Evolutionary conservation across 1,140 invertebrate species (phyloP).

Genomic region (Eulimnadia texana): DNA sequence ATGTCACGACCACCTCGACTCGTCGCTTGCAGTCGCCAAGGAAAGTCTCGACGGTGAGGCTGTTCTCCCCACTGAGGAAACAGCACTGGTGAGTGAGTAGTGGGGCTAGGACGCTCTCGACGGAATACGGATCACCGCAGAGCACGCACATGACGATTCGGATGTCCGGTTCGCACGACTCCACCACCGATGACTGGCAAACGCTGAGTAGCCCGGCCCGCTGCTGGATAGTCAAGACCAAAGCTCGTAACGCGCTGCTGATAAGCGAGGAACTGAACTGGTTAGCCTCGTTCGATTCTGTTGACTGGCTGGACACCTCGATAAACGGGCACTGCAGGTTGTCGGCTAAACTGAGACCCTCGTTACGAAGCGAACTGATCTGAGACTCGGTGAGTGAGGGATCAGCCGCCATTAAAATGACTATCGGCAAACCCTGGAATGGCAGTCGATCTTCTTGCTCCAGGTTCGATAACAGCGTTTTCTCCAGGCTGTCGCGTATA

Average conservation of each 20-base stretch:
- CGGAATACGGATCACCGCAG: slow-evolving; percentile 85
- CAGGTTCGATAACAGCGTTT: slow-evolving; percentile 76
- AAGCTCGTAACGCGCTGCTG: slow-evolving; percentile 53
- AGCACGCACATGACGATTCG: slow-evolving; percentile 93
- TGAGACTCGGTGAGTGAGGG: slow-evolving; percentile 67
- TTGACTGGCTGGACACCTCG: slow-evolving; percentile 15
- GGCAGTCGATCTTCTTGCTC: slow-evolving; percentile 75
- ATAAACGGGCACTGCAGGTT: slow-evolving; percentile 27
- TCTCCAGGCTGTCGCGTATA: slow-evolving; percentile 76
- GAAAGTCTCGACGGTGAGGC: slow-evolving; percentile 78
- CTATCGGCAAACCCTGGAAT: slow-evolving; percentile 74
- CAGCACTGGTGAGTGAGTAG: slow-evolving; percentile 74
- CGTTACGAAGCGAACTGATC: slow-evolving; percentile 60
- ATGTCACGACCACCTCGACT: slow-evolving; percentile 86
- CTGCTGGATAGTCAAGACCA: slow-evolving; percentile 58
- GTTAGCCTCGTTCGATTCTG: slow-evolving; percentile 25
- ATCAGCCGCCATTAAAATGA: slow-evolving; percentile 78
- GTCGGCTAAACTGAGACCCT: slow-evolving; percentile 77
- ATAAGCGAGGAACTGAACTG: slow-evolving; percentile 43
- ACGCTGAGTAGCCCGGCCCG: slow-evolving; percentile 46
- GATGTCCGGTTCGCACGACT: slow-evolving; percentile 67
- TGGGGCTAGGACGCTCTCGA: slow-evolving; percentile 77
- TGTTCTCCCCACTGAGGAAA: slow-evolving; percentile 69
- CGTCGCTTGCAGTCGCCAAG: slow-evolving; percentile 73
- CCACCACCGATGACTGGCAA: slow-evolving; percentile 23